phyloP scores from a whole-genome alignment of 2,113 vertebrate genomes.

The Perca flavescens region DNA sequence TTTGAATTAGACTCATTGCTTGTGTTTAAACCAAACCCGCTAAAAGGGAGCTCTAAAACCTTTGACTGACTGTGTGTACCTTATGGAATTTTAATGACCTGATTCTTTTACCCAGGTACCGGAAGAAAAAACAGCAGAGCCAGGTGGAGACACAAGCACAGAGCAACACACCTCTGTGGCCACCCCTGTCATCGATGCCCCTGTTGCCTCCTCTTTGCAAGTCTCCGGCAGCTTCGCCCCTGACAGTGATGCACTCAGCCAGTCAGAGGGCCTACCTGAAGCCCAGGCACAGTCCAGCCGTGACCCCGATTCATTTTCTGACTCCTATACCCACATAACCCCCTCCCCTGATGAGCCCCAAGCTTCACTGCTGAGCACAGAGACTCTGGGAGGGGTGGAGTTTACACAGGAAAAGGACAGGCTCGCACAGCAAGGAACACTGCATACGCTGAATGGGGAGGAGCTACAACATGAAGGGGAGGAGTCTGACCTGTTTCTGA shows the following conservation, averaged over 20 bases:
- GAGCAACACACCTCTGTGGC: constrained; percentile 10
- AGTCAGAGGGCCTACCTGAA: constrained; percentile 43
- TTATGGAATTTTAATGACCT: constrained; percentile 6
- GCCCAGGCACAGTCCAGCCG: constrained; percentile 18
- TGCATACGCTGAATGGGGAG: constrained; percentile 20
- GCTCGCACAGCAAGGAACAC: constrained; percentile 9
- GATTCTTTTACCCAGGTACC: constrained; percentile 56
- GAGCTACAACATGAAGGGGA: constrained; percentile 51
- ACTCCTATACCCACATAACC: constrained; percentile 77
- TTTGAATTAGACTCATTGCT: neutral
- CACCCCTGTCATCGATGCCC: constrained; percentile 17
- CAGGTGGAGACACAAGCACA: constrained; percentile 31
- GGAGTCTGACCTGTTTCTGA: constrained; percentile 49
- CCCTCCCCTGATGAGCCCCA: constrained; percentile 61
- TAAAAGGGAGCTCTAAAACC: constrained; percentile 1
- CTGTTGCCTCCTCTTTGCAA: constrained; percentile 42
- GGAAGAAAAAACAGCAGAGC: constrained; percentile 49
- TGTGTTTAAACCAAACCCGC: neutral
- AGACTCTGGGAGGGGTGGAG: constrained; percentile 67
- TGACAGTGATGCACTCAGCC: constrained; percentile 43
- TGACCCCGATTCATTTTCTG: constrained; percentile 76
- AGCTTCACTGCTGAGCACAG: constrained; percentile 49
- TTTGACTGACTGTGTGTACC: neutral
- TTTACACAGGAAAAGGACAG: constrained; percentile 48
- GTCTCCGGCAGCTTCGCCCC: constrained; percentile 16